Conservation (phyloP, 1,140 invertebrate species). For the Liolophura sinensis region DNA sequence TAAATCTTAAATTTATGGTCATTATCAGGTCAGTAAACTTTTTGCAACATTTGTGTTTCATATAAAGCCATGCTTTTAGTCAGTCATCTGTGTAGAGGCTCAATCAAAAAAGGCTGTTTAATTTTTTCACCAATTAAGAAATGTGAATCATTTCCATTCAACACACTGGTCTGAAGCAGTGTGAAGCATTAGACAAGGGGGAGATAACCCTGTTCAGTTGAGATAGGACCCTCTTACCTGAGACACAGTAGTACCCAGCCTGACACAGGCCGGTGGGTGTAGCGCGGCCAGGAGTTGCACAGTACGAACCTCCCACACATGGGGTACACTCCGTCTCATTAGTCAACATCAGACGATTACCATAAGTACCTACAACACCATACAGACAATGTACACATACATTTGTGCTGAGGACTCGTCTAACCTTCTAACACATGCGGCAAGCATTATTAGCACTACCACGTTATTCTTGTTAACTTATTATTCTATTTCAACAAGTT, state of each 20-base stretch:
- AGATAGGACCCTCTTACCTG: conserved; percentile 26
- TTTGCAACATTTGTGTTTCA: too few relatives aligned
- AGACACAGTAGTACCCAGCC: conserved; percentile 49
- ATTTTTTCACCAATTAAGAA: too few relatives aligned
- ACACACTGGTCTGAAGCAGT: too few relatives aligned
- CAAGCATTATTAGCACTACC: not conserved
- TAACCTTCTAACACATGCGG: not conserved
- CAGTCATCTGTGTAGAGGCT: too few relatives aligned
- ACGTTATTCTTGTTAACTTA: not conserved
- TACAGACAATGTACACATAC: not conserved
- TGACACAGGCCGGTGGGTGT: conserved; percentile 38
- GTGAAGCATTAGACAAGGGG: too few relatives aligned
- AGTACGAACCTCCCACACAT: conserved; percentile 48
- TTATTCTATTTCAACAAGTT: not conserved
- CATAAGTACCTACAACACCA: conserved; percentile 40
- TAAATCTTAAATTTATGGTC: too few relatives aligned
- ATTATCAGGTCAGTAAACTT: too few relatives aligned
- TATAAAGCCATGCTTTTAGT: too few relatives aligned
- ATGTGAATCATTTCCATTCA: too few relatives aligned
- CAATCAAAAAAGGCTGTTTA: too few relatives aligned
- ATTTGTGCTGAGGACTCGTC: too few relatives aligned
- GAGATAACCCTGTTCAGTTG: not conserved
- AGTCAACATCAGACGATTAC: conserved; percentile 32
- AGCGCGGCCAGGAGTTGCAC: conserved; percentile 39
- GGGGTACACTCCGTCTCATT: conserved; percentile 44